Conservation (phyloP, 2,113 vertebrate genomes). For the Lepisosteus oculatus region DNA sequence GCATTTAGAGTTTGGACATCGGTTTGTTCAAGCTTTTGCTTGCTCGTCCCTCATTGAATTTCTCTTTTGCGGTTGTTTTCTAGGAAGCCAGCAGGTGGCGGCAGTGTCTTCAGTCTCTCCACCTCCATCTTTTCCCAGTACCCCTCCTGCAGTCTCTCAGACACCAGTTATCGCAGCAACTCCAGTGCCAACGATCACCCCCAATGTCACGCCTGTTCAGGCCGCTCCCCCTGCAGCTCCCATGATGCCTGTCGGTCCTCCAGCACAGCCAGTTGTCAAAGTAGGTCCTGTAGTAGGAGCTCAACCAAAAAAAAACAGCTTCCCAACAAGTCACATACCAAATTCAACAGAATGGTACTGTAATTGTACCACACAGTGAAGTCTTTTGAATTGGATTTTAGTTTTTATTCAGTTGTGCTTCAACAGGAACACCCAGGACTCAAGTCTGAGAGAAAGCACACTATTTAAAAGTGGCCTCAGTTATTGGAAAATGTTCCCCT, state of each 20-base stretch:
- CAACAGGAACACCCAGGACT: no score
- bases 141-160: slow-evolving; percentile 77
- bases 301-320: no score
- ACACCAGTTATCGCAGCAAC: slow-evolving; percentile 90
- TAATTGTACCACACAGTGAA: no score
- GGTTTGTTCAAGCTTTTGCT: background rate
- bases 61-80: background rate
- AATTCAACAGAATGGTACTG: no score
- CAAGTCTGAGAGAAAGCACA: no score
- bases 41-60: background rate
- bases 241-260: slow-evolving; percentile 78
- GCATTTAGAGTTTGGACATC: no score
- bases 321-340: no score
- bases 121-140: slow-evolving; percentile 74
- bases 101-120: slow-evolving; percentile 82
- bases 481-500: no score
- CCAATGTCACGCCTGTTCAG: slow-evolving; percentile 65
- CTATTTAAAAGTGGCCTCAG: no score
- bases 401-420: no score
- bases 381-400: no score
- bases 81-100: slow-evolving; percentile 67
- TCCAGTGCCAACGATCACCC: slow-evolving; percentile 80
- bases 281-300: slow-evolving; percentile 59
- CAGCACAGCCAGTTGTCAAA: slow-evolving; percentile 85
- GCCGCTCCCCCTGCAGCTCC: slow-evolving; percentile 46